A percentile compares a stretch with the other conserved stretches of the same genome.
Conservation (phyloP, 1,140 invertebrate genomes). For the Brachionus rotundiformis region DNA sequence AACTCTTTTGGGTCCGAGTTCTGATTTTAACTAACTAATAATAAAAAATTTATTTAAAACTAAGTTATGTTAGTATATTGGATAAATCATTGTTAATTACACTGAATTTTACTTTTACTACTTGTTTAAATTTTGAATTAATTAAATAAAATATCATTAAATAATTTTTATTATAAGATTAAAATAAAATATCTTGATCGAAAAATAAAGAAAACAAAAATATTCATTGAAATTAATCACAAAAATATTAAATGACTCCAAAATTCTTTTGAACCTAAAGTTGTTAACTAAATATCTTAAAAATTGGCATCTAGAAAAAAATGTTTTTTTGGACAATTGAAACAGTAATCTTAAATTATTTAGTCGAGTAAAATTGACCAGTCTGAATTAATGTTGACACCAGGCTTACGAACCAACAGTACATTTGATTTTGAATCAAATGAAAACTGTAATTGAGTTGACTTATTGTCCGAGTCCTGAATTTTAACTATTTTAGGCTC, state of each 20-base stretch:
- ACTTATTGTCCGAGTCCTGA: not conserved
- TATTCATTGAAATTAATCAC: not conserved
- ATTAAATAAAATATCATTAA: not conserved
- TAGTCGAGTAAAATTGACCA: conserved; percentile 31
- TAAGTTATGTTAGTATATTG: too few species aligned
- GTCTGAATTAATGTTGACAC: conserved; percentile 22
- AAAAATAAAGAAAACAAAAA: conserved; percentile 9
- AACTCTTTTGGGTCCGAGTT: too few species aligned
- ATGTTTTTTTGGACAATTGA: not conserved
- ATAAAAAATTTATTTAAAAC: too few species aligned
- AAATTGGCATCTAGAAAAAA: conserved; percentile 7
- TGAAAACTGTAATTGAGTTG: conserved; percentile 34
- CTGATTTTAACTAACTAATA: too few species aligned
- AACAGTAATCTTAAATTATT: not conserved
- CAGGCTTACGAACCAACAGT: conserved; percentile 33
- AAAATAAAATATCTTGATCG: conserved; percentile 1
- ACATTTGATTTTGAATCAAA: conserved; percentile 16
- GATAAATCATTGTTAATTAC: too few species aligned
- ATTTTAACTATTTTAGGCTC: conserved; percentile 26
- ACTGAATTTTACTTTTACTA: too few species aligned
- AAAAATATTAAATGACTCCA: not conserved
- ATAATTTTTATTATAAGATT: not conserved
- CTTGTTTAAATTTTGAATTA: too few species aligned
- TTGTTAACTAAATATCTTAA: not conserved
- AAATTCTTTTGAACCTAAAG: not conserved